Evolutionary conservation across 2,888 invertebrate genomes (phyloP).

Genomic region (Clostera curtula): DNA sequence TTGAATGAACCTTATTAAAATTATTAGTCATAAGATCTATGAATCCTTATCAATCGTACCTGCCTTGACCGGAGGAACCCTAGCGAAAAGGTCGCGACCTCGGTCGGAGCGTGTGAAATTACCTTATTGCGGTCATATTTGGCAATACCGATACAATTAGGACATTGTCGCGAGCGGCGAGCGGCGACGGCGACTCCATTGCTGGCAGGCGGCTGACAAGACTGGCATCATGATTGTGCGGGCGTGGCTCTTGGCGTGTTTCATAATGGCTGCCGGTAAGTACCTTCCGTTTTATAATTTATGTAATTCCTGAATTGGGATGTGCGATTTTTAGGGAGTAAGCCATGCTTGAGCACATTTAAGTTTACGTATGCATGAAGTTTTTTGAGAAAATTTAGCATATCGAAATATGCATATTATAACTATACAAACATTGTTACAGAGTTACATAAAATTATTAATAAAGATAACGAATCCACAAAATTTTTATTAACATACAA

Average conservation of each 20-base stretch:
- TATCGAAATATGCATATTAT: too few species aligned
- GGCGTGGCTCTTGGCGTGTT: constrained; percentile 22
- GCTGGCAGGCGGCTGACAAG: constrained; percentile 11
- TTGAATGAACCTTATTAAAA: too few species aligned
- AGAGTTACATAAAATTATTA: too few species aligned
- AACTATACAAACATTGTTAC: too few species aligned
- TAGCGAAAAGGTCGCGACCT: constrained; percentile 49
- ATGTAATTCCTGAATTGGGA: neutral
- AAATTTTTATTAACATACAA: too few species aligned
- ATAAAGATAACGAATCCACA: too few species aligned
- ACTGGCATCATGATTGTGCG: constrained; percentile 23
- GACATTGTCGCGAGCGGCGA: constrained; percentile 25
- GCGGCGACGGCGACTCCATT: constrained; percentile 21
- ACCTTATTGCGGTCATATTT: constrained; percentile 31
- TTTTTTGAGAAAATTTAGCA: too few species aligned
- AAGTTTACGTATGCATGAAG: too few species aligned
- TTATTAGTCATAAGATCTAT: too few species aligned
- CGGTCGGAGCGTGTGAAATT: constrained; percentile 58
- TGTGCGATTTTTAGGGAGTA: too few species aligned
- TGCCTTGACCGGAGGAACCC: constrained; percentile 8
- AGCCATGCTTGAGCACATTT: too few species aligned
- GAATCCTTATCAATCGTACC: too few species aligned
- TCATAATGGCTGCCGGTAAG: constrained; percentile 18
- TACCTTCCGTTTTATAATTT: neutral
- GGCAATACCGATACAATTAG: constrained; percentile 35